Evolutionary conservation across 2,888 invertebrate species (phyloP).

Genomic region (Scaptomyza tumidula): DNA sequence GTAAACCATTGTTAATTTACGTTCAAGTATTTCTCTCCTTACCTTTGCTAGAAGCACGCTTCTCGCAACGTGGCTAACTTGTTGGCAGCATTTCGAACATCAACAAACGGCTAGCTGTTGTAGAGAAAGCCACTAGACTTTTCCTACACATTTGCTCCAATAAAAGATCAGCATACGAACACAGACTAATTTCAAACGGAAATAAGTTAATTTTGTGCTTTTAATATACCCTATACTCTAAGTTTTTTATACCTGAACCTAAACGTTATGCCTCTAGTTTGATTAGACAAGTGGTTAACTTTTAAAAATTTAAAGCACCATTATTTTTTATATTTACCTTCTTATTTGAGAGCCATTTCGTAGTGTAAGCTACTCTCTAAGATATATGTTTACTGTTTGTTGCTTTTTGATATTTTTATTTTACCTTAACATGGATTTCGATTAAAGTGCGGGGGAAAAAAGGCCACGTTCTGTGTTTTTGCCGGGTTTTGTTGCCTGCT

Average conservation of each 20-base stretch:
- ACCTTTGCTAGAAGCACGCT: not conserved
- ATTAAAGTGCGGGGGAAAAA: constrained; percentile 47
- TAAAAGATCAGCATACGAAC: constrained; percentile 27
- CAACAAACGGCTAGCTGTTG: constrained; percentile 51
- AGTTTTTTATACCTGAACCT: not conserved
- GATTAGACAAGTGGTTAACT: not conserved
- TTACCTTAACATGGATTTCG: constrained; percentile 43
- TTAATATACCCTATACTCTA: not conserved
- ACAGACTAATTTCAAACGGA: not conserved
- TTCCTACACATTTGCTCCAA: constrained; percentile 57
- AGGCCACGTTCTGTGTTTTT: constrained; percentile 21
- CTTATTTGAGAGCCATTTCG: not conserved
- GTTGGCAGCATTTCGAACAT: constrained; percentile 9
- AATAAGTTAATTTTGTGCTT: not conserved
- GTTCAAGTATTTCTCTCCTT: constrained; percentile 1
- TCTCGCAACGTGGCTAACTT: not conserved
- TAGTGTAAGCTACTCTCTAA: constrained; percentile 7
- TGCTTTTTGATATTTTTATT: constrained; percentile 15
- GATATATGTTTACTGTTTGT: constrained; percentile 20
- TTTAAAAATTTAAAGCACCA: not conserved
- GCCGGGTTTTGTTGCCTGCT: constrained; percentile 8
- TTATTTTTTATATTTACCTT: not conserved
- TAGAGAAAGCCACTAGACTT: constrained; percentile 59
- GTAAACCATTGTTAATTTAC: constrained; percentile 5
- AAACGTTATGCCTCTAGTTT: not conserved